Conservation (phyloP, 2,113 vertebrate genomes). For the Kryptolebias marmoratus region DNA sequence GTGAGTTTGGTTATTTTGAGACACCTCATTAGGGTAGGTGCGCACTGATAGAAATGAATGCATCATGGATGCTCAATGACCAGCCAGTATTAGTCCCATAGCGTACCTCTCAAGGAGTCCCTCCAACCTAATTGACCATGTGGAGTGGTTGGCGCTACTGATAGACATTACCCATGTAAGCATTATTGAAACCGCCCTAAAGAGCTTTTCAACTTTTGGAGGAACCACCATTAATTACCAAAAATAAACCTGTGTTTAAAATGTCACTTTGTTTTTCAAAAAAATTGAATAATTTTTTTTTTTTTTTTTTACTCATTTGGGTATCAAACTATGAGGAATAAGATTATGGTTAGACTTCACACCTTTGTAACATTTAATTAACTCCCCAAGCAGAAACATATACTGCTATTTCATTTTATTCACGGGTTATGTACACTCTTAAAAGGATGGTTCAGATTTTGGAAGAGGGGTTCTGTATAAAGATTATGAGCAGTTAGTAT, state of each 20-base stretch:
- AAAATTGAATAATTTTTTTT: too few species aligned
- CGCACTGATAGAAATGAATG: conserved; percentile 34
- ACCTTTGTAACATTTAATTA: too few species aligned
- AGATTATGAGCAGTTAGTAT: too few species aligned
- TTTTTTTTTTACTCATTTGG: too few species aligned
- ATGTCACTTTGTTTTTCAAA: background rate
- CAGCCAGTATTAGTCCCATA: background rate
- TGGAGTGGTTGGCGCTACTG: background rate
- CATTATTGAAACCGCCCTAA: background rate
- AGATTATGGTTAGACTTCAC: too few species aligned
- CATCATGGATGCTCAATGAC: conserved; percentile 5
- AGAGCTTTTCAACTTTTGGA: background rate
- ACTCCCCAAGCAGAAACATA: too few species aligned
- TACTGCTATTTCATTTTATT: too few species aligned
- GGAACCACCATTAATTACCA: background rate
- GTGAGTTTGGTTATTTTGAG: conserved; percentile 46
- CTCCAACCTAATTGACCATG: background rate
- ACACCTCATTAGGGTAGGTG: conserved; percentile 45
- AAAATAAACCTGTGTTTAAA: background rate
- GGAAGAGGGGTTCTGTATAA: too few species aligned
- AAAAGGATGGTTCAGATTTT: too few species aligned
- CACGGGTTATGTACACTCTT: too few species aligned
- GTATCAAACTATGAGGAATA: too few species aligned
- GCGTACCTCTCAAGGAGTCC: background rate
- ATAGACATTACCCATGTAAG: background rate